phyloP scores from a whole-genome alignment of 2,888 invertebrate genomes.

The Nymphalis urticae region DNA sequence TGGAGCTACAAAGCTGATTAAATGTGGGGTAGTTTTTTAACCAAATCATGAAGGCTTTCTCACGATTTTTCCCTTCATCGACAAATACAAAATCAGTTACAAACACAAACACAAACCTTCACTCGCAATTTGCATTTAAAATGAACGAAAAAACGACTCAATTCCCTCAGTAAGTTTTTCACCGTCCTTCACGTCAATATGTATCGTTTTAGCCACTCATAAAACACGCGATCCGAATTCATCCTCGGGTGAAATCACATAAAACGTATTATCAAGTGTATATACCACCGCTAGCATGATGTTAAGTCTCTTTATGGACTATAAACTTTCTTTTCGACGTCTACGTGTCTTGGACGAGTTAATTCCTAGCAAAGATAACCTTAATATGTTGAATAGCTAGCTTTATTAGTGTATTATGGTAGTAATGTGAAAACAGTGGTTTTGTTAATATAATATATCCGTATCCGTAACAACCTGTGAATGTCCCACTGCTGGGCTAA shows the following conservation, averaged over 20 bases:
- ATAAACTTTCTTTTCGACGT: constrained; percentile 64
- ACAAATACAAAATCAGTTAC: no score
- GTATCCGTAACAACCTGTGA: no score
- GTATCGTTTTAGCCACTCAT: constrained; percentile 41
- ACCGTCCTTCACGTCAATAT: constrained; percentile 22
- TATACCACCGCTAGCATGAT: constrained; percentile 57
- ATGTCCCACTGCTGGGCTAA: no score
- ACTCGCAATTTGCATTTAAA: no score
- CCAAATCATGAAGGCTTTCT: no score
- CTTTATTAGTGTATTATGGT: neutral
- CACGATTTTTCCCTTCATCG: no score
- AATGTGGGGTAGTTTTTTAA: no score
- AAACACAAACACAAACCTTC: no score
- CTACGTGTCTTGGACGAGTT: constrained; percentile 42
- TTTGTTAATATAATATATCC: no score
- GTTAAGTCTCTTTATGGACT: constrained; percentile 68
- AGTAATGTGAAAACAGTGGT: no score
- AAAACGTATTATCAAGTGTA: constrained; percentile 64
- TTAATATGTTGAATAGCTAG: constrained; percentile 30
- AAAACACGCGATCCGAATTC: constrained; percentile 59
- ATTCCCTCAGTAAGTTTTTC: neutral
- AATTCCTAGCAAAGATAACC: constrained; percentile 36
- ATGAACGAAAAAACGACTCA: no score
- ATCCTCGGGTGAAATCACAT: constrained; percentile 56
- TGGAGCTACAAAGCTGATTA: no score